Evolutionary conservation across 2,113 vertebrate genomes (phyloP).

Genomic region (Galbula dea): DNA sequence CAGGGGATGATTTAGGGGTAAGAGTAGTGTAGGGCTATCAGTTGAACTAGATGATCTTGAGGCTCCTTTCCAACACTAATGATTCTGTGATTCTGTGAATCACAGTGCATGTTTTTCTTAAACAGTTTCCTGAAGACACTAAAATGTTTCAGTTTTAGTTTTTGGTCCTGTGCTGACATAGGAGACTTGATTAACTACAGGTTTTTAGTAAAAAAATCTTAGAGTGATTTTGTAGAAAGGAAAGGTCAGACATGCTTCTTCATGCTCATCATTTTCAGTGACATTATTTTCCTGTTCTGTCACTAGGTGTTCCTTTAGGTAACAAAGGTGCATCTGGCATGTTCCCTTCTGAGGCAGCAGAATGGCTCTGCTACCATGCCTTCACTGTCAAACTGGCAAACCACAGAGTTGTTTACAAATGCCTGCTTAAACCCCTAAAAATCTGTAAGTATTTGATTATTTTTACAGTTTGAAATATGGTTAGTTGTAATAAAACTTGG

Average conservation of each 20-base stretch:
- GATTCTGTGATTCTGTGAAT: too few relatives aligned
- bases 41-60: too few relatives aligned
- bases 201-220: background rate
- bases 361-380: conserved; percentile 75
- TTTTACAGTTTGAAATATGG: background rate
- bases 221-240: background rate
- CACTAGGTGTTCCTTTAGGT: conserved; percentile 40
- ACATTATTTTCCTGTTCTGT: background rate
- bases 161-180: background rate
- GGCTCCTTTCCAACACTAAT: too few relatives aligned
- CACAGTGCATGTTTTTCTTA: background rate
- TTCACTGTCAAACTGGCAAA: conserved; percentile 69
- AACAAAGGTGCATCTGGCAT: background rate
- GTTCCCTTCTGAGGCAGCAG: conserved; percentile 61
- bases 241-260: background rate
- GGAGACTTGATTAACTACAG: background rate
- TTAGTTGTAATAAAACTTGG: background rate
- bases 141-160: background rate
- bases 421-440: conserved; percentile 65
- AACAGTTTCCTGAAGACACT: background rate
- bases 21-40: too few relatives aligned
- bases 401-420: conserved; percentile 65
- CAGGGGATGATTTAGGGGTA: too few relatives aligned
- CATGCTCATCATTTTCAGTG: background rate
- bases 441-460: conserved; percentile 53